These are phyloP conservation scores for Phthorimaea operculella DNA, from an alignment of 1,140 invertebrate genomes.

Conservation along the genomic window DNA sequence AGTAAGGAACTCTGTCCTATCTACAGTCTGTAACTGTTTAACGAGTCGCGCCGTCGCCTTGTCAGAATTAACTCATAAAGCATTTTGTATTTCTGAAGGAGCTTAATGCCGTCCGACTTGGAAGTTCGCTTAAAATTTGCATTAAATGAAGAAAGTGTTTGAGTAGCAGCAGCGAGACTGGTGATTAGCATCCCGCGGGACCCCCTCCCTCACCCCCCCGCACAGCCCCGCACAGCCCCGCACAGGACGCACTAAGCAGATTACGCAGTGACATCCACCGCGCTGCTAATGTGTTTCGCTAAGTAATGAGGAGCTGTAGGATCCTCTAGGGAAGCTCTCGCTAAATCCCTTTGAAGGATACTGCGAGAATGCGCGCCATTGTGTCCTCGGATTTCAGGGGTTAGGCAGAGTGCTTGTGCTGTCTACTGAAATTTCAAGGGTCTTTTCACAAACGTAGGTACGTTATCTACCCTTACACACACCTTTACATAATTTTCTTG, in stretches of 20 bases:
- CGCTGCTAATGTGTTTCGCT: neutral
- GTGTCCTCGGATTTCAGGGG: no score
- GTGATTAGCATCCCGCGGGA: no score
- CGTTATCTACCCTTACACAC: neutral
- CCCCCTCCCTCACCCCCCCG: no score
- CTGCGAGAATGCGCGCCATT: no score
- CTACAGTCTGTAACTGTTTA: neutral
- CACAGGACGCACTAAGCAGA: neutral
- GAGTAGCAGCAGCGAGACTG: neutral
- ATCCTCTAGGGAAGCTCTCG: neutral
- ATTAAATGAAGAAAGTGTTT: neutral
- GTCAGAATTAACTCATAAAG: neutral
- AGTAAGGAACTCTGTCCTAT: neutral
- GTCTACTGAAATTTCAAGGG: neutral
- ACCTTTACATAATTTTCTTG: neutral
- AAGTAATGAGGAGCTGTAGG: neutral
- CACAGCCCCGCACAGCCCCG: neutral
- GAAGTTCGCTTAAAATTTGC: neutral
- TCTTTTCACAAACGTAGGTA: neutral
- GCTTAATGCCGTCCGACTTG: neutral
- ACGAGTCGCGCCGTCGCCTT: neutral
- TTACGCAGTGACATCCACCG: neutral
- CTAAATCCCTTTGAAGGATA: neutral
- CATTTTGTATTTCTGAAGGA: neutral
- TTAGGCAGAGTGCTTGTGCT: neutral